These are phyloP conservation scores for Leptopilina syphax DNA, from an alignment of 2,888 invertebrate genomes.

Conservation along the genomic window DNA sequence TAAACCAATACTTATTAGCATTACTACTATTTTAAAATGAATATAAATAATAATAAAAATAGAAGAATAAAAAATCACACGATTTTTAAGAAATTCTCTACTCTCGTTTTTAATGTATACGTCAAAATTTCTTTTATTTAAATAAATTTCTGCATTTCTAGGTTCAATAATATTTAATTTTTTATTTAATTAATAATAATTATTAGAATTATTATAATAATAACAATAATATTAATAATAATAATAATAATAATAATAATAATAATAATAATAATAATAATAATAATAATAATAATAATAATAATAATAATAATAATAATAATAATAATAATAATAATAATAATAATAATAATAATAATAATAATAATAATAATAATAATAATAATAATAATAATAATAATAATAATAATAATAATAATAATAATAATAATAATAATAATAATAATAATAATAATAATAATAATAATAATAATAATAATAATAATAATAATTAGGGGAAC, in stretches of 20 bases:
- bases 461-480: neutral
- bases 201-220: too few species aligned
- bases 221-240: neutral
- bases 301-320: neutral
- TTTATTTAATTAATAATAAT: too few species aligned
- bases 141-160: neutral
- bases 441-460: too few species aligned
- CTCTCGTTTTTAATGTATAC: neutral
- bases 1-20: slow-evolving; percentile 2
- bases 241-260: neutral
- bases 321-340: too few species aligned
- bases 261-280: neutral
- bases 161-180: neutral
- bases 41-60: too few species aligned
- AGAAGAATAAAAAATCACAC: neutral
- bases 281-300: too few species aligned
- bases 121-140: neutral
- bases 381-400: neutral
- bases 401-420: too few species aligned
- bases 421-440: neutral
- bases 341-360: neutral
- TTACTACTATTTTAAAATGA: too few species aligned
- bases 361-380: too few species aligned
- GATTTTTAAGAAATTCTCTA: neutral
- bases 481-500: too few species aligned